These are phyloP conservation scores for Autographa pulchrina DNA, from an alignment of 2,888 invertebrate genomes.

Conservation along the genomic window DNA sequence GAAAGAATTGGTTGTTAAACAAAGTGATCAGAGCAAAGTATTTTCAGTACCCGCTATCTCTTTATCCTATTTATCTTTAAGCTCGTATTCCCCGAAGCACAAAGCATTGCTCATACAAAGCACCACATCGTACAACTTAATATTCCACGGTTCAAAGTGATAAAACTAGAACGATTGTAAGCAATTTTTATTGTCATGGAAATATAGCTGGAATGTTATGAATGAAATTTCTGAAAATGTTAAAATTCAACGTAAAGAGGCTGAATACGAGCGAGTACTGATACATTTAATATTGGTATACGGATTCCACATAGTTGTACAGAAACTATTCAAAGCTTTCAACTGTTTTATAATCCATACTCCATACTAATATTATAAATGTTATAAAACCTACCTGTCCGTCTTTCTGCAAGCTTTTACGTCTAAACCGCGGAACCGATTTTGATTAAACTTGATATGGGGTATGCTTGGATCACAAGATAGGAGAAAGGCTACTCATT, in stretches of 20 bases:
- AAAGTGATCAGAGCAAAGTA: not conserved
- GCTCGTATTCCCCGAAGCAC: slow-evolving; percentile 12
- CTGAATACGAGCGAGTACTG: slow-evolving; percentile 18
- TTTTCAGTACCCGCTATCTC: not conserved
- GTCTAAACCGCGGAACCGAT: too few relatives aligned
- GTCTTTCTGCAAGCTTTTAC: too few relatives aligned
- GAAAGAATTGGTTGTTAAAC: not conserved
- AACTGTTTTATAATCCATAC: slow-evolving; percentile 27
- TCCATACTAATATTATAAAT: too few relatives aligned
- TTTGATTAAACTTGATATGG: too few relatives aligned
- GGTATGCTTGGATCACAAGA: too few relatives aligned
- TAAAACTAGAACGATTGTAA: slow-evolving; percentile 1
- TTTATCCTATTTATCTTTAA: slow-evolving; percentile 10
- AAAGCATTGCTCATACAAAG: slow-evolving; percentile 11
- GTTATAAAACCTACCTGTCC: too few relatives aligned
- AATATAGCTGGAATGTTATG: slow-evolving; percentile 2
- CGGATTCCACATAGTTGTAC: slow-evolving; percentile 36
- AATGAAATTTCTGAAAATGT: slow-evolving; percentile 12
- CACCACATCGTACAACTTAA: slow-evolving; percentile 19
- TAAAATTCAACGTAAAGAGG: slow-evolving; percentile 11
- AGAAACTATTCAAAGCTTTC: slow-evolving; percentile 40
- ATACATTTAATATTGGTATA: slow-evolving; percentile 33
- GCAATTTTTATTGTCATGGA: not conserved
- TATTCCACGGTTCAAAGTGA: slow-evolving; percentile 19
- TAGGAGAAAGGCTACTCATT: too few relatives aligned